Evolutionary conservation across 2,113 vertebrate species (phyloP).

Genomic region (Rhegmatorhina hoffmannsi): DNA sequence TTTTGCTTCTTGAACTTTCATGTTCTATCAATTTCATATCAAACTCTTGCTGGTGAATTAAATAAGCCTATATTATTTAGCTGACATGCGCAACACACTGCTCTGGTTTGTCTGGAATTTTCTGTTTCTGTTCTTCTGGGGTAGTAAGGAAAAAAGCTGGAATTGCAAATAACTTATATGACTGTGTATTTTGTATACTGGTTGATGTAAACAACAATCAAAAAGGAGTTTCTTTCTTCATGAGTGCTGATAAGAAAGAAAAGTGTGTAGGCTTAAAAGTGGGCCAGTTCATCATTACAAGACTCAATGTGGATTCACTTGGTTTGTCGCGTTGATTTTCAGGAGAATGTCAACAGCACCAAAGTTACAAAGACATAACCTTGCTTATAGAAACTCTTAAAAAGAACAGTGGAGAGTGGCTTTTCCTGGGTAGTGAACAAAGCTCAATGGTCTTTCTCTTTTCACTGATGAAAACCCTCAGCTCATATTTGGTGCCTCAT

Average conservation of each 20-base stretch:
- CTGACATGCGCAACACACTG: not conserved
- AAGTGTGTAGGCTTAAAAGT: not conserved
- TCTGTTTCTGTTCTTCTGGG: not conserved
- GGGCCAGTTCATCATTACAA: not conserved
- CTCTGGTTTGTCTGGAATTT: not conserved
- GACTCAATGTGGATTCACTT: not conserved
- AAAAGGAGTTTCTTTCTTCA: not conserved
- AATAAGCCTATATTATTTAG: not conserved
- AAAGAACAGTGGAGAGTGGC: not conserved
- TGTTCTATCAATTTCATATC: not conserved
- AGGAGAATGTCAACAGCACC: not conserved
- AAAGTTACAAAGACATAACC: not conserved
- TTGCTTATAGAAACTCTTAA: not conserved
- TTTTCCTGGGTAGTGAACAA: not conserved
- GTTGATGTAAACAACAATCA: not conserved
- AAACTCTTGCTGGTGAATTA: not conserved
- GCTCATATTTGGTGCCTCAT: not conserved
- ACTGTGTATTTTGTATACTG: not conserved
- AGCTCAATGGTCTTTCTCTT: not conserved
- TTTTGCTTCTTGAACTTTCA: conserved; percentile 1
- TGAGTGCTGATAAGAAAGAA: not conserved
- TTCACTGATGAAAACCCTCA: not conserved
- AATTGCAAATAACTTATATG: not conserved
- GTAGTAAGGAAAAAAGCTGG: not conserved
- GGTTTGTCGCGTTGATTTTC: not conserved